Percentiles rank a stretch among this genome's conserved stretches.
Conservation (phyloP, 2,888 invertebrate species). For the Catocala nupta region DNA sequence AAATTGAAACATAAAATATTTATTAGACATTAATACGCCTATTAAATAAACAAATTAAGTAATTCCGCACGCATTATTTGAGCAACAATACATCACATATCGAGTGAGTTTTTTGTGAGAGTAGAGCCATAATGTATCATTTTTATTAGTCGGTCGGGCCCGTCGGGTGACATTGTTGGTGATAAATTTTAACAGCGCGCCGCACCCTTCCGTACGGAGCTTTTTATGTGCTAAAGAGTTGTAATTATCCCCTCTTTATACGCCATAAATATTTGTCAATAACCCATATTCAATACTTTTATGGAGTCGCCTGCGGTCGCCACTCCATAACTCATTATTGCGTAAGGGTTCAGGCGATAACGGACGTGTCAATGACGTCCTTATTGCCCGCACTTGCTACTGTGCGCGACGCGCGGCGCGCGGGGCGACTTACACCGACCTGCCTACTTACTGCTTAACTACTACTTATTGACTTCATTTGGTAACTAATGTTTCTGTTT, state of each 20-base stretch:
- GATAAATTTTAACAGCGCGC: slow-evolving; percentile 80
- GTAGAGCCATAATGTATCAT: slow-evolving; percentile 58
- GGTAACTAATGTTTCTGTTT: background rate
- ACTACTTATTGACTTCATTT: background rate
- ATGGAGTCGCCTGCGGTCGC: slow-evolving; percentile 80
- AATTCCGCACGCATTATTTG: slow-evolving; percentile 25
- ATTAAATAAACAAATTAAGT: slow-evolving; percentile 13
- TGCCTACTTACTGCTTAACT: slow-evolving; percentile 1
- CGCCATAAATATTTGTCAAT: slow-evolving; percentile 87
- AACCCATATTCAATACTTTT: slow-evolving; percentile 84
- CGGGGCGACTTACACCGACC: background rate
- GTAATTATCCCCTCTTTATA: slow-evolving; percentile 87
- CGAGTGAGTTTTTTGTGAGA: slow-evolving; percentile 50
- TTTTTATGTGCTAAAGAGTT: slow-evolving; percentile 86
- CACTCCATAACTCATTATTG: slow-evolving; percentile 83
- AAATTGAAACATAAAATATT: too few relatives aligned
- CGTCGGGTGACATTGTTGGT: slow-evolving; percentile 74
- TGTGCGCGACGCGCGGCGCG: slow-evolving; percentile 17
- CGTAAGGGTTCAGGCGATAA: slow-evolving; percentile 75
- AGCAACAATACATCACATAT: slow-evolving; percentile 43
- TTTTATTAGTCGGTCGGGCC: slow-evolving; percentile 64
- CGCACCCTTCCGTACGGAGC: slow-evolving; percentile 79
- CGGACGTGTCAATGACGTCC: slow-evolving; percentile 66
- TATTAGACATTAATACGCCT: slow-evolving; percentile 1
- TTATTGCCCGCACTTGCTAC: slow-evolving; percentile 63